These are phyloP conservation scores for Sturnira hondurensis DNA, from an alignment of 2,113 vertebrate species.

Conservation along the genomic window DNA sequence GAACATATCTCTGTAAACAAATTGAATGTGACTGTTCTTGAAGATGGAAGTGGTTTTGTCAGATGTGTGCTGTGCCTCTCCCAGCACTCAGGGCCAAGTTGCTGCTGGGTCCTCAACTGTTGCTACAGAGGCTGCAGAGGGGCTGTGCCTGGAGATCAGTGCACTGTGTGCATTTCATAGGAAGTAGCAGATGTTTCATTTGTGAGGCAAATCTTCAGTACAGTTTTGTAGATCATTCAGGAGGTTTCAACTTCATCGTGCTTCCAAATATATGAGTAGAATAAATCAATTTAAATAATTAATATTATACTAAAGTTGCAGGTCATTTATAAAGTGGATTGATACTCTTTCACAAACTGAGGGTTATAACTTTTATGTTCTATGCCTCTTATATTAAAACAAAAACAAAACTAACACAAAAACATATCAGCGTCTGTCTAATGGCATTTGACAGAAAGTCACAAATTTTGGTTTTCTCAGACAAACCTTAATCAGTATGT, in stretches of 20 bases:
- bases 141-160: rapidly evolving
- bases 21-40: background rate
- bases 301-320: background rate
- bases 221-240: background rate
- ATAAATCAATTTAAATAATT: too few species aligned
- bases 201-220: background rate
- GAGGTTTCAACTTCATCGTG: background rate
- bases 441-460: background rate
- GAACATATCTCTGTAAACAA: too few species aligned
- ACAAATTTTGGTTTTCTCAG: background rate
- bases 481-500: background rate
- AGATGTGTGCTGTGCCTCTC: background rate
- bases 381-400: background rate
- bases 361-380: background rate
- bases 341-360: background rate
- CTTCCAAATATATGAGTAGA: background rate
- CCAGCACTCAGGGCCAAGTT: background rate
- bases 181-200: background rate
- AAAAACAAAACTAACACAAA: background rate
- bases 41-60: background rate
- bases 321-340: background rate
- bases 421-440: background rate
- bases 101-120: background rate
- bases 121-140: background rate
- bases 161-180: background rate